phyloP scores from a whole-genome alignment of 2,113 vertebrate species.

The Hippolais icterina region DNA sequence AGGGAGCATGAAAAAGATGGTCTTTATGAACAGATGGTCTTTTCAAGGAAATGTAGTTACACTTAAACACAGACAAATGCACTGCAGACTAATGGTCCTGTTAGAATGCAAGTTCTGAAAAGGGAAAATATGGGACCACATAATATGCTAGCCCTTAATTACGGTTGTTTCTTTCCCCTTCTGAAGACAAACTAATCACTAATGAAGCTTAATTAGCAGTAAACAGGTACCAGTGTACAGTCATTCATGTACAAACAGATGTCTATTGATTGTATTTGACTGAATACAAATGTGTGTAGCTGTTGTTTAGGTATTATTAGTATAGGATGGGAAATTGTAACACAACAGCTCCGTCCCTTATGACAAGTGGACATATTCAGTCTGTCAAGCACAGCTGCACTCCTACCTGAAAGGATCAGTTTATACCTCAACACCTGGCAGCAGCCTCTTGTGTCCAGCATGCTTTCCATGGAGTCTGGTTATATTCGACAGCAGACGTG shows the following conservation, averaged over 20 bases:
- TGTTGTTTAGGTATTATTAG: conserved; percentile 55
- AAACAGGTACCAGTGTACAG: conserved; percentile 69
- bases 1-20: conserved; percentile 60
- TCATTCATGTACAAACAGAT: conserved; percentile 73
- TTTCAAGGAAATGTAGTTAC: conserved; percentile 73
- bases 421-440: conserved; percentile 52
- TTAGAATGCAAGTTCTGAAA: conserved; percentile 63
- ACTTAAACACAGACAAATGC: conserved; percentile 78
- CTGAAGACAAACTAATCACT: conserved; percentile 70
- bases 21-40: conserved; percentile 78
- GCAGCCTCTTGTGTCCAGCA: conserved; percentile 38
- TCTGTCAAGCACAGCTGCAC: conserved; percentile 77
- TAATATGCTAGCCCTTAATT: conserved; percentile 71
- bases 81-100: conserved; percentile 69
- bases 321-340: conserved; percentile 53
- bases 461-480: conserved; percentile 44
- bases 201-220: conserved; percentile 72
- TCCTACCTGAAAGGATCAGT: conserved; percentile 65
- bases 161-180: conserved; percentile 30
- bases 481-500: conserved; percentile 36
- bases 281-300: conserved; percentile 71
- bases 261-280: conserved; percentile 80
- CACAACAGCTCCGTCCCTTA: conserved; percentile 22
- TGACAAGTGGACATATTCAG: conserved; percentile 80
- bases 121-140: conserved; percentile 48